Base-by-base conservation (phyloP, 2,113 vertebrate genomes). In the Scatophagus argus region DNA sequence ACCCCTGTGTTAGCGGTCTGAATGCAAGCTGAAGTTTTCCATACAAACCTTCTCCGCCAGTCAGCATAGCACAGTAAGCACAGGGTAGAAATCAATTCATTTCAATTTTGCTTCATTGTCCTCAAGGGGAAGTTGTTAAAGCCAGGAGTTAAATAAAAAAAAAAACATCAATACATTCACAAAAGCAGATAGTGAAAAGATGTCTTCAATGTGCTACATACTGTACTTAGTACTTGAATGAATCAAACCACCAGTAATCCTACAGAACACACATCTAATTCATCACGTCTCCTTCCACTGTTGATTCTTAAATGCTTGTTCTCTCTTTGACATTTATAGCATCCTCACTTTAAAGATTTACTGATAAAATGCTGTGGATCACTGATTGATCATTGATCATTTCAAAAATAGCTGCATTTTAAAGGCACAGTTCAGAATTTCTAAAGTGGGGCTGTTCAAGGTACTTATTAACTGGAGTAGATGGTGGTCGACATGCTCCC, bases 1-100 rank as follows among this genome's bases (percentile, higher is more conserved):
- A 77, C 46, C 58, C 31, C 11, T 64, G 55, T 69, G 75, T 84
- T 67, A 59, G 68, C 47, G 16, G 32, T 11, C 10, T 44, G 63
- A 66, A 64, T 36, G 63, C 56, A 9, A 49, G 67, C 56, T 79
- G 31, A 85, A 58, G 64, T 70, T 87, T 87, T 87, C 85, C 79
- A 83, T 74, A 70, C 63, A 31, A 41, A 46, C 13, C 43, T 56
- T 11, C 51, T 52, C 29, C 3, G 11, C 73, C 74, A 86, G 54
- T 79, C 77, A 77, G 77, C 78, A 62, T 3, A 19, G 32, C 51
- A 27, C 60, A 49, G 64, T 55, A 16, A 49, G 16, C 43, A 34
- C 39, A 11, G 59, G 36, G 6, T 46, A 19, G 52, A 84, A 77
- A 79, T 81, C 74, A 49, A 46, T 75, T 75, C 32, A 78, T 70